A percentile compares a stretch with the other conserved stretches of the same genome.
Conservation (phyloP, 2,888 invertebrate species). For the Pyrochroa serraticornis region DNA sequence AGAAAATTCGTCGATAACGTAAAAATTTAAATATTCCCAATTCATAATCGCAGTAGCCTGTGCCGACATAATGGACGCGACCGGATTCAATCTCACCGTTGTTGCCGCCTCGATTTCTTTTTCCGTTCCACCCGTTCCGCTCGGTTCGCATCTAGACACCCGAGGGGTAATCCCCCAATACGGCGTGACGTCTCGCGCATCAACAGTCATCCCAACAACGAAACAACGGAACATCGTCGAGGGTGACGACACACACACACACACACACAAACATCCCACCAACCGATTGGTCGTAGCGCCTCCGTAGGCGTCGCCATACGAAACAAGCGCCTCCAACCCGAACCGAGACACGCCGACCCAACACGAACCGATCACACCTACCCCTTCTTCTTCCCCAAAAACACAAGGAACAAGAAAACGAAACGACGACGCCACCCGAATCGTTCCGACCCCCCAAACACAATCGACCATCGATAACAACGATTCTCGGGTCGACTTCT, state of each 20-base stretch:
- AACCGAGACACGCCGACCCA: background rate
- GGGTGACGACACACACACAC: background rate
- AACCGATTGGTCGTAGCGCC: conserved; percentile 7
- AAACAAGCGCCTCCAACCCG: background rate
- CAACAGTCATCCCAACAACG: conserved; percentile 8
- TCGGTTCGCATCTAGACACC: no score
- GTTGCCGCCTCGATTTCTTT: no score
- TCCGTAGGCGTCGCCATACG: conserved; percentile 15
- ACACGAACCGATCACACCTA: background rate
- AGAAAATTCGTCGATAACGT: no score
- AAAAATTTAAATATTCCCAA: no score
- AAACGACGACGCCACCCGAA: no score
- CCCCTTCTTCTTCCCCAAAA: background rate
- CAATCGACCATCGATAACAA: no score
- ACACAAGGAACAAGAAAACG: background rate
- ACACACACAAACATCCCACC: background rate
- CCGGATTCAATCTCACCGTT: no score
- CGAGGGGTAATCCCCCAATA: conserved; percentile 12
- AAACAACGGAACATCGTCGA: conserved; percentile 9
- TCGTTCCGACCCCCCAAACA: no score
- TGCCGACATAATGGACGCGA: no score
- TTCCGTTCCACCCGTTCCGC: no score
- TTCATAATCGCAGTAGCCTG: no score
- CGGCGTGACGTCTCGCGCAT: conserved; percentile 15
- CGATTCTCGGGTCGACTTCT: no score